Conservation (phyloP, 2,797 vertebrate genomes). For the Phrynocephalus guinanensis region DNA sequence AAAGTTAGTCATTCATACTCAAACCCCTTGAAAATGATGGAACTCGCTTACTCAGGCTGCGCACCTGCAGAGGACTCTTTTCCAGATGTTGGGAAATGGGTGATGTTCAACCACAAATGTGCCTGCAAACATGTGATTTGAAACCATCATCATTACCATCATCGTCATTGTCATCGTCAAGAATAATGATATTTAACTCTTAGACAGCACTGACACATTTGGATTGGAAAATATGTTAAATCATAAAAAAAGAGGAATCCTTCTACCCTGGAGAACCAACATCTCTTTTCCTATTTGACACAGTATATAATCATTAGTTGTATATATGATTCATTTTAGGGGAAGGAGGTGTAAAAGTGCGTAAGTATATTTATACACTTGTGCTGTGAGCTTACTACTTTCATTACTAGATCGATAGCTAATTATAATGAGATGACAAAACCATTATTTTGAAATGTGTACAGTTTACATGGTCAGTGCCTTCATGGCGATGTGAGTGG, state of each 20-base stretch:
- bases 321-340: constrained; percentile 62
- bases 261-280: not conserved
- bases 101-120: not conserved
- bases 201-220: constrained; percentile 24
- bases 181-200: not conserved
- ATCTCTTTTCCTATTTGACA: constrained; percentile 55
- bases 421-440: constrained; percentile 77
- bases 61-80: constrained; percentile 49
- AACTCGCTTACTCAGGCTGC: constrained; percentile 48
- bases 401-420: constrained; percentile 76
- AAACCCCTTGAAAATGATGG: constrained; percentile 33
- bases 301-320: constrained; percentile 64
- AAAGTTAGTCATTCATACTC: constrained; percentile 11
- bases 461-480: constrained; percentile 63
- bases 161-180: too few relatives aligned
- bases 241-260: constrained; percentile 32
- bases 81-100: rapidly evolving
- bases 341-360: constrained; percentile 70
- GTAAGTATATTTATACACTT: constrained; percentile 71
- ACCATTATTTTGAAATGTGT: constrained; percentile 55
- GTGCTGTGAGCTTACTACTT: constrained; percentile 71
- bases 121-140: constrained; percentile 12
- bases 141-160: not conserved
- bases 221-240: constrained; percentile 42
- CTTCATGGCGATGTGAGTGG: constrained; percentile 58